These are phyloP conservation scores for Austrolebias charrua DNA, from an alignment of 2,797 vertebrate species.

Conservation along the genomic window DNA sequence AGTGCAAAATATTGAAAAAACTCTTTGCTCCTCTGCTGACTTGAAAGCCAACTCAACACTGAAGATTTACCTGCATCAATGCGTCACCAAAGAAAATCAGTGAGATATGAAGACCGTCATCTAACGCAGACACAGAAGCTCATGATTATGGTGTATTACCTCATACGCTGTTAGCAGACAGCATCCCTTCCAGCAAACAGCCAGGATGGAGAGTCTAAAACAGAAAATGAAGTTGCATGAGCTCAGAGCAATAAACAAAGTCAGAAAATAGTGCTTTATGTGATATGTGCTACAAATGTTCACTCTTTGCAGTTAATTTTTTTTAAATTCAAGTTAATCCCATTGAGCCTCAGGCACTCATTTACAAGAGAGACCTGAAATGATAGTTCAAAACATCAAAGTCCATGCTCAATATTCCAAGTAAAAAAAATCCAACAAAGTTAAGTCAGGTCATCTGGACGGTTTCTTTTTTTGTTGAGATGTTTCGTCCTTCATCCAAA, in stretches of 20 bases:
- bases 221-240: slow-evolving; percentile 74
- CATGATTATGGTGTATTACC: slow-evolving; percentile 57
- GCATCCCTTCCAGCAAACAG: slow-evolving; percentile 49
- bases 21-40: slow-evolving; percentile 15
- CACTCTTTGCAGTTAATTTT: slow-evolving; percentile 40
- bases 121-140: slow-evolving; percentile 10
- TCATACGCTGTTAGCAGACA: slow-evolving; percentile 50
- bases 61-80: slow-evolving; percentile 10
- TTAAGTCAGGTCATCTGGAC: no score
- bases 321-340: no score
- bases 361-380: no score
- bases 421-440: no score
- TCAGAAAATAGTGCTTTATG: slow-evolving; percentile 53
- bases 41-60: slow-evolving; percentile 32
- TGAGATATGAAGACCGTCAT: slow-evolving; percentile 32
- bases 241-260: slow-evolving; percentile 66
- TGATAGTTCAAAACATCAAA: no score
- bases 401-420: no score
- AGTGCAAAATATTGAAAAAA: no score
- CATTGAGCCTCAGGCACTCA: no score
- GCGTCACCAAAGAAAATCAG: slow-evolving; percentile 27
- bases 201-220: slow-evolving; percentile 60
- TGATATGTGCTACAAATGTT: slow-evolving; percentile 55
- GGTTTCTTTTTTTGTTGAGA: no score
- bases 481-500: no score